These are phyloP conservation scores for Pelosia muscerda DNA, from an alignment of 2,888 invertebrate species.

Conservation along the genomic window DNA sequence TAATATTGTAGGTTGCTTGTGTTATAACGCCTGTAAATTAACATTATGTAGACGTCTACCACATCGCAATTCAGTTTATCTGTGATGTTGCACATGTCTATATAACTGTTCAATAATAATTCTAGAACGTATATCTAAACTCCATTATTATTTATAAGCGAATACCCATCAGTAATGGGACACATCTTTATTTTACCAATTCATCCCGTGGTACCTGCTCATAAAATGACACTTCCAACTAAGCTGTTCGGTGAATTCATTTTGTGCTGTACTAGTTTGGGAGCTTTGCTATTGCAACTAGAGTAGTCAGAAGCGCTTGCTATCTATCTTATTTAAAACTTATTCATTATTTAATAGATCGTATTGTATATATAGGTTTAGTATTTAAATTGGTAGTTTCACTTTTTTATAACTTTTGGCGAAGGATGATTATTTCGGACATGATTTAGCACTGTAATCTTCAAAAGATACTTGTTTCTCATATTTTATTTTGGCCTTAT, in stretches of 20 bases:
- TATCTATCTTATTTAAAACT: conserved; percentile 72
- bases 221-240: conserved; percentile 11
- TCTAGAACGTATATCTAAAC: conserved; percentile 41
- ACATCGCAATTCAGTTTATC: conserved; percentile 68
- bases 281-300: conserved; percentile 63
- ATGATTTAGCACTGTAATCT: conserved; percentile 59
- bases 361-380: conserved; percentile 83
- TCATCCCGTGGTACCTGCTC: neutral
- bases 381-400: conserved; percentile 83
- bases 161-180: conserved; percentile 27
- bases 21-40: conserved; percentile 26
- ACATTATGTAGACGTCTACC: conserved; percentile 83
- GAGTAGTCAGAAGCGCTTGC: conserved; percentile 72
- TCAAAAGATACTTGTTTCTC: conserved; percentile 40
- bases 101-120: conserved; percentile 65
- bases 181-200: neutral
- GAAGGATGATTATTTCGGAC: conserved; percentile 58
- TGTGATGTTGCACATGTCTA: conserved; percentile 86
- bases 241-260: conserved; percentile 39
- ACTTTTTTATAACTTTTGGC: conserved; percentile 68
- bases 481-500: conserved; percentile 54
- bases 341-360: conserved; percentile 72
- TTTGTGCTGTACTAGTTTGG: conserved; percentile 50
- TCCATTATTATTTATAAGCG: conserved; percentile 27
- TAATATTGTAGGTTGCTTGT: neutral